phyloP scores from a whole-genome alignment of 2,888 invertebrate genomes.

The Acrocyrtus sp. region DNA sequence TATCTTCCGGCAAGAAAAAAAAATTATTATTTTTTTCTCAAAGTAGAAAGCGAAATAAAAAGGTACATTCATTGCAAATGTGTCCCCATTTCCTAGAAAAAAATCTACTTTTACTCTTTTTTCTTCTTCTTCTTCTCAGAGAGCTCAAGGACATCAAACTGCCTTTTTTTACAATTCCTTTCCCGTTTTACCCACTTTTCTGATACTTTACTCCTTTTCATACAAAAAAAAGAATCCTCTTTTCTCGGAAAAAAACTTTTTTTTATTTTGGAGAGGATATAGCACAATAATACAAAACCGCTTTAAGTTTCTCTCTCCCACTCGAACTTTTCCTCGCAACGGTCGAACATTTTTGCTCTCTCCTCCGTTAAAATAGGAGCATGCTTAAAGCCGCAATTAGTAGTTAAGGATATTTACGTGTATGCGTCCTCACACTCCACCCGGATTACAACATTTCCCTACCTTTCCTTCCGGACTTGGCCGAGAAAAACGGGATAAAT shows the following conservation, averaged over 20 bases:
- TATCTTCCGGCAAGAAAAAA: too few relatives aligned
- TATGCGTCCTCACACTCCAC: background rate
- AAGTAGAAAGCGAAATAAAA: too few relatives aligned
- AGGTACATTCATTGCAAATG: too few relatives aligned
- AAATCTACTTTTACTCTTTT: too few relatives aligned
- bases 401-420: too few relatives aligned
- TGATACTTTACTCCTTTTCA: constrained; percentile 32
- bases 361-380: too few relatives aligned
- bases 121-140: constrained; percentile 3
- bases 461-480: constrained; percentile 20
- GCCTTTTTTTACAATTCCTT: constrained; percentile 29
- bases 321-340: background rate
- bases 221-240: too few relatives aligned
- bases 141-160: constrained; percentile 36
- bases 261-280: background rate
- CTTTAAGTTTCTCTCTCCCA: constrained; percentile 1
- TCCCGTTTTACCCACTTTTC: constrained; percentile 30
- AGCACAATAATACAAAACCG: background rate
- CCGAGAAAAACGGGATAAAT: constrained; percentile 46
- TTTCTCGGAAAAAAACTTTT: background rate
- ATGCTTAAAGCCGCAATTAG: background rate
- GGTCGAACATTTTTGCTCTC: background rate
- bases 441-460: too few relatives aligned
- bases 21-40: too few relatives aligned
- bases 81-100: too few relatives aligned